Evolutionary conservation across 1,140 invertebrate species (phyloP).

Genomic region (Ceratitis capitata): DNA sequence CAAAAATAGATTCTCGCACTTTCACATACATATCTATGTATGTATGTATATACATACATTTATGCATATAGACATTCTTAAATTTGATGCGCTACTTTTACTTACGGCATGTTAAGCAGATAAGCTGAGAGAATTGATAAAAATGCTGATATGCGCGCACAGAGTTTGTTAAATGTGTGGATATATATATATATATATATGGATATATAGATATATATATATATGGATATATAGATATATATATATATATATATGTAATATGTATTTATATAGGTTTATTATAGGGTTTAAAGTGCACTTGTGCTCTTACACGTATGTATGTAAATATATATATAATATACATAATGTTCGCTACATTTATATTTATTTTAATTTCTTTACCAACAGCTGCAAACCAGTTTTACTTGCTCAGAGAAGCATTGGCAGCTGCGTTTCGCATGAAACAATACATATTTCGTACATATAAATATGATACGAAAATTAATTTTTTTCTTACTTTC

Average conservation of each 20-base stretch:
- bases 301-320: neutral
- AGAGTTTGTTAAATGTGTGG: neutral
- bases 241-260: neutral
- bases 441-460: neutral
- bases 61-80: neutral
- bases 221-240: neutral
- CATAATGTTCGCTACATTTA: too few relatives aligned
- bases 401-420: neutral
- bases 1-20: neutral
- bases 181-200: neutral
- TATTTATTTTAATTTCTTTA: neutral
- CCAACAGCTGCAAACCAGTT: neutral
- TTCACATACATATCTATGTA: neutral
- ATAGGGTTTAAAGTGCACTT: too few relatives aligned
- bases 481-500: too few relatives aligned
- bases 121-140: conserved; percentile 26
- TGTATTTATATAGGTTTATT: too few relatives aligned
- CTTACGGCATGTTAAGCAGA: neutral
- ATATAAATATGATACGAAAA: neutral
- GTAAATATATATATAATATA: too few relatives aligned
- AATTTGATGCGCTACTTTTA: neutral
- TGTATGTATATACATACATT: neutral
- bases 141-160: neutral
- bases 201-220: neutral
- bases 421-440: neutral